Evolutionary conservation across 1,140 invertebrate genomes (phyloP).

Genomic region (Eupeodes corollae): DNA sequence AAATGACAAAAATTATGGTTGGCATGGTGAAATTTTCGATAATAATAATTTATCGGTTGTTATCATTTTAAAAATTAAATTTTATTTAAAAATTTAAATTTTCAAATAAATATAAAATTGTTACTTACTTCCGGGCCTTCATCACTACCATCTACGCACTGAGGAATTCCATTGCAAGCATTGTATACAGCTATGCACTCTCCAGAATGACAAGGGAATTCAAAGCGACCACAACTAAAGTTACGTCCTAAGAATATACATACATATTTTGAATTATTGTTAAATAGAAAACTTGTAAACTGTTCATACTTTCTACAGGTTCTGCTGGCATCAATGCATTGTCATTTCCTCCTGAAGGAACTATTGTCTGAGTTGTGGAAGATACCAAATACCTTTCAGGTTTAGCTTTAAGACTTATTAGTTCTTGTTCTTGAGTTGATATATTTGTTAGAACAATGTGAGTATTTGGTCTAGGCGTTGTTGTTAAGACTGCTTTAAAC

Average conservation of each 20-base stretch:
- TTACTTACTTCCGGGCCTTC: conserved; percentile 62
- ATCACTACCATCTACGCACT: conserved; percentile 85
- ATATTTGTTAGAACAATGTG: conserved; percentile 23
- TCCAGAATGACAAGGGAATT: conserved; percentile 75
- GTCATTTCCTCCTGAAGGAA: too few species aligned
- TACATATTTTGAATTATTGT: too few species aligned
- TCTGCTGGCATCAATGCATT: too few species aligned
- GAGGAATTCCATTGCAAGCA: conserved; percentile 86
- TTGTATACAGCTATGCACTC: conserved; percentile 94
- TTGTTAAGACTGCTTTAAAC: conserved; percentile 12
- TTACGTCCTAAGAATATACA: too few species aligned
- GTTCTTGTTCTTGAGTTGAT: conserved; percentile 66
- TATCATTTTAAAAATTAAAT: too few species aligned
- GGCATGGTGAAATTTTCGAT: too few species aligned
- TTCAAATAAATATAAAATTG: background rate
- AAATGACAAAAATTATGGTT: too few species aligned
- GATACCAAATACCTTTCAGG: conserved; percentile 11
- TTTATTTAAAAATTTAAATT: too few species aligned
- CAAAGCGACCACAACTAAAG: conserved; percentile 58
- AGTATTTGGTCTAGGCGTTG: conserved; percentile 14
- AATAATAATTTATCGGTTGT: too few species aligned
- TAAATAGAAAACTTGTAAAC: too few species aligned
- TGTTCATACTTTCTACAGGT: too few species aligned
- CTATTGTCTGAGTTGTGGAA: background rate
- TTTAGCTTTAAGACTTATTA: conserved; percentile 44